phyloP scores from a whole-genome alignment of 2,888 invertebrate genomes.

The Melitaea athalia region DNA sequence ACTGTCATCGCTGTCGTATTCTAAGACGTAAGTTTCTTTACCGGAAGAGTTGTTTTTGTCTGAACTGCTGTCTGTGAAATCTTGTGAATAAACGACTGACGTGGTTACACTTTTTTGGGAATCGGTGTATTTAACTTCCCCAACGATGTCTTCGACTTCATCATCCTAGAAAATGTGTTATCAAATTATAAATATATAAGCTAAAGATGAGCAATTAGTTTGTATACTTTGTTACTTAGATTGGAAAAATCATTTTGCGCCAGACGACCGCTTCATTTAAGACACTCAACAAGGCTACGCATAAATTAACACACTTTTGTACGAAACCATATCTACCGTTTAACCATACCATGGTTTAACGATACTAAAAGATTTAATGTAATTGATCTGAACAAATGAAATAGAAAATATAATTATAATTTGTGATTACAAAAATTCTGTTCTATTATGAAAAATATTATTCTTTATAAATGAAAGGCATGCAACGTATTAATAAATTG shows the following conservation, averaged over 20 bases:
- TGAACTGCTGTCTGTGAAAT: slow-evolving; percentile 69
- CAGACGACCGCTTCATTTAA: not conserved
- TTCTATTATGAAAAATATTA: too few relatives aligned
- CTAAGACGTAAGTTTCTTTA: slow-evolving; percentile 70
- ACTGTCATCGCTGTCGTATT: slow-evolving; percentile 64
- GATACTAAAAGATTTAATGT: too few relatives aligned
- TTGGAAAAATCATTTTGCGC: not conserved
- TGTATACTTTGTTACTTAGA: not conserved
- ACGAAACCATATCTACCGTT: too few relatives aligned
- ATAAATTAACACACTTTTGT: too few relatives aligned
- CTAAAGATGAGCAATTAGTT: not conserved
- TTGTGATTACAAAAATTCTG: too few relatives aligned
- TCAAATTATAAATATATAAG: not conserved
- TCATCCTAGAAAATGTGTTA: slow-evolving; percentile 56
- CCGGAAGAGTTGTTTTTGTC: slow-evolving; percentile 70
- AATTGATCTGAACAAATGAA: too few relatives aligned
- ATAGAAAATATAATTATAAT: too few relatives aligned
- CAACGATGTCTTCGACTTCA: slow-evolving; percentile 68
- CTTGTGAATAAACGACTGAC: slow-evolving; percentile 64
- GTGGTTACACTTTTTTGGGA: slow-evolving; percentile 74
- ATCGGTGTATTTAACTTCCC: slow-evolving; percentile 64
- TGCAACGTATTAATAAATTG: too few relatives aligned
- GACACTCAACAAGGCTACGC: too few relatives aligned
- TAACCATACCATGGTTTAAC: too few relatives aligned
- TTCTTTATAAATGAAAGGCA: too few relatives aligned